These are phyloP conservation scores for Synanceia verrucosa DNA, from an alignment of 2,797 vertebrate genomes.

Conservation along the genomic window DNA sequence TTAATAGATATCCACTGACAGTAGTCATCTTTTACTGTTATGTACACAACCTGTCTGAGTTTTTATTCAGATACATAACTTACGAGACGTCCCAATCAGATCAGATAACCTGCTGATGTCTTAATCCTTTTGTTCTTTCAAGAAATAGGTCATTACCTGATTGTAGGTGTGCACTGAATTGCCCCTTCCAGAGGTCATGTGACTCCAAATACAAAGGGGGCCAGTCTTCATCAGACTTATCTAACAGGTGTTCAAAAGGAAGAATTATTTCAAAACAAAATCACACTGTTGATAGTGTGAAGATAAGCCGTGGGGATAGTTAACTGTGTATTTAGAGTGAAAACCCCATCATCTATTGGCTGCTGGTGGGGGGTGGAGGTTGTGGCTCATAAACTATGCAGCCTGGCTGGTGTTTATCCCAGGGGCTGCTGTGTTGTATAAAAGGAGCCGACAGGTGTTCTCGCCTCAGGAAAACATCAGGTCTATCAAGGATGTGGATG, in stretches of 20 bases:
- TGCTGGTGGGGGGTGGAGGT: slow-evolving; percentile 69
- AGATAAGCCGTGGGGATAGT: slow-evolving; percentile 78
- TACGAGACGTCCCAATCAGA: slow-evolving; percentile 50
- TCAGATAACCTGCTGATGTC: slow-evolving; percentile 71
- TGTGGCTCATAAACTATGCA: slow-evolving; percentile 55
- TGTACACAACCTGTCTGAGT: slow-evolving; percentile 13
- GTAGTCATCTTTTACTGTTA: slow-evolving; percentile 36
- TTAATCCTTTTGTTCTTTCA: slow-evolving; percentile 75
- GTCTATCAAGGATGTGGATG: slow-evolving; percentile 41
- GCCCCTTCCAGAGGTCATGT: slow-evolving; percentile 67
- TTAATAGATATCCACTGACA: slow-evolving; percentile 25
- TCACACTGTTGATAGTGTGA: slow-evolving; percentile 67
- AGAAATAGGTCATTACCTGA: slow-evolving; percentile 76
- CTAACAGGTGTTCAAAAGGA: slow-evolving; percentile 55
- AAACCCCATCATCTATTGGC: slow-evolving; percentile 74
- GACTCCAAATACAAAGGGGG: slow-evolving; percentile 75
- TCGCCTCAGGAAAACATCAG: slow-evolving; percentile 13
- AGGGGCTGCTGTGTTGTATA: slow-evolving; percentile 52
- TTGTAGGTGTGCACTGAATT: slow-evolving; percentile 65
- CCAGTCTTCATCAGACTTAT: slow-evolving; percentile 76
- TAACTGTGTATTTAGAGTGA: slow-evolving; percentile 55
- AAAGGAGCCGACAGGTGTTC: slow-evolving; percentile 41
- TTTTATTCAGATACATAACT: slow-evolving; percentile 58
- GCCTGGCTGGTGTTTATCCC: slow-evolving; percentile 16
- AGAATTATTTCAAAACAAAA: slow-evolving; percentile 73